phyloP scores from a whole-genome alignment of 2,888 invertebrate species.

The Malthinus flaveolus region DNA sequence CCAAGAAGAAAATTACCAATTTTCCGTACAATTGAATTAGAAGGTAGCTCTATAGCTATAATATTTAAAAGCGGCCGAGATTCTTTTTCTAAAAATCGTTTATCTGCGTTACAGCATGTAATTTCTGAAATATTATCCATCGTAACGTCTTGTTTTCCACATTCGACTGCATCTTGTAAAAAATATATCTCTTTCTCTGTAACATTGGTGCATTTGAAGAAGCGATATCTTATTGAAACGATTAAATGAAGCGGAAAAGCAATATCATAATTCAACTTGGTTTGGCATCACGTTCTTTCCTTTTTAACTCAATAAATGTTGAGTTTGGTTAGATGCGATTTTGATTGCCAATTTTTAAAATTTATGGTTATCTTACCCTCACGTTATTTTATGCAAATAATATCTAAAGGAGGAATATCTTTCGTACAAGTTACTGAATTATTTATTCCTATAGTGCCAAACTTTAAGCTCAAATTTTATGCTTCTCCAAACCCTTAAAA shows the following conservation, averaged over 20 bases:
- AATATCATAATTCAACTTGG: slow-evolving; percentile 26
- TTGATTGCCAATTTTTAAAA: slow-evolving; percentile 23
- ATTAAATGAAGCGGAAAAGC: slow-evolving; percentile 27
- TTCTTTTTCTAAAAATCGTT: too few species aligned
- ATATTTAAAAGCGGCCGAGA: too few species aligned
- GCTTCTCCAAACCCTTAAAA: background rate
- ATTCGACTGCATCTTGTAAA: slow-evolving; percentile 2
- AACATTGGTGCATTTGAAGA: slow-evolving; percentile 10
- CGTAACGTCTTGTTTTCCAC: slow-evolving; percentile 1
- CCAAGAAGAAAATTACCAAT: too few species aligned
- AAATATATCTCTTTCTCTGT: background rate
- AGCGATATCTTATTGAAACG: slow-evolving; percentile 22
- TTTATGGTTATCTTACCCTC: slow-evolving; percentile 9
- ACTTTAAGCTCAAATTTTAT: too few species aligned
- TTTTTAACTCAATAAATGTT: slow-evolving; percentile 12
- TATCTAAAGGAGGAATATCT: too few species aligned
- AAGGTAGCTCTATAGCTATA: too few species aligned
- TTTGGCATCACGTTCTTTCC: slow-evolving; percentile 21
- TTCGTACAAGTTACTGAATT: too few species aligned
- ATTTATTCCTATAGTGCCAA: too few species aligned
- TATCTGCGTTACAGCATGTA: too few species aligned
- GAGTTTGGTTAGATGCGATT: slow-evolving; percentile 23
- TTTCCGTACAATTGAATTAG: too few species aligned
- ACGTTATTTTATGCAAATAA: background rate
- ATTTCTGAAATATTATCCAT: too few species aligned